Evolutionary conservation across 2,888 invertebrate genomes (phyloP), one percentile per base, ranked within the genome.

Genomic region (Lasioglossum morio): DNA sequence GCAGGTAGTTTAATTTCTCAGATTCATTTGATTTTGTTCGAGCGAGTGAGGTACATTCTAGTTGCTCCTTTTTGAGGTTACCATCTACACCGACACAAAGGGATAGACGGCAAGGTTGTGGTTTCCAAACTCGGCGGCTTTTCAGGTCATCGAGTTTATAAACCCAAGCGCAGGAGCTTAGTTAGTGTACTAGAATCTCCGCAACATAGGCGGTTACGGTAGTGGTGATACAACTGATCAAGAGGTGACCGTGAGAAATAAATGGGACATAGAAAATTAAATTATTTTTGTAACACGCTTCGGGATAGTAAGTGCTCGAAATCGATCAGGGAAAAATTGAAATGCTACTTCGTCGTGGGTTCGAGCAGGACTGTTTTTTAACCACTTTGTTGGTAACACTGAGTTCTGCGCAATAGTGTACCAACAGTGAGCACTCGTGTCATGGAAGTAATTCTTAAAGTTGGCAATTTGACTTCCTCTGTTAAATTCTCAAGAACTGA

Each of bases 61-160:
- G 19, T 10, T 37, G 34, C 34, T 30, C 66, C 34, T 66, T 66
- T 66, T 66, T 37, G 66, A 66, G 66, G 34, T 66, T 34, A 66
- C 66, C 23, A 66, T 10, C 34, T 34, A 34, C 34, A 37, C 19
- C 10, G 23, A 37, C 66, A 34, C 66, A 66, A 66, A 66, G 34
- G 66, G 34, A 34, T 37, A n/a, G 70, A 40, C 34, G 8, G 19
- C 66, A 66, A 34, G 34, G 66, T 66, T 66, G 66, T 66, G 66
- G 66, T 66, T 66, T 19, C 66, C 66, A 66, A 66, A 66, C 34
- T 37, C 23, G 16, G 34, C 66, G 66, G 66, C 66, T 66, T 66
- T 66, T 66, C 66, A 34, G 66, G 66, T 37, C 66, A 66, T 66
- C 34, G 66, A 66, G 66, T 66, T 66, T 66, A 66, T 66, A 66